A percentile compares a stretch with the other conserved stretches of the same genome.
These are phyloP conservation scores for Bembecia ichneumoniformis DNA, from an alignment of 2,888 invertebrate genomes.

Conservation along the genomic window DNA sequence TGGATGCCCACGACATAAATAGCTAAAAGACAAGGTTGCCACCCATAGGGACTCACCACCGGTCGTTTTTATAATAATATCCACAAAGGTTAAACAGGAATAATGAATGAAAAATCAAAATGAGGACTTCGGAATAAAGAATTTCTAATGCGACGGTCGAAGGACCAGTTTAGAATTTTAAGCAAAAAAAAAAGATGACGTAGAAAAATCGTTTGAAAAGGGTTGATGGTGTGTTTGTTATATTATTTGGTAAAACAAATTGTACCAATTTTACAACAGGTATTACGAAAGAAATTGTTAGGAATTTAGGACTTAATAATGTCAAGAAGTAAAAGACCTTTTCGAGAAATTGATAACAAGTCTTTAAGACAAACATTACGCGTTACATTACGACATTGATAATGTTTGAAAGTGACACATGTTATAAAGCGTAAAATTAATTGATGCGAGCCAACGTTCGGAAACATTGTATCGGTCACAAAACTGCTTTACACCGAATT, in stretches of 20 bases:
- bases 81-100: constrained; percentile 67
- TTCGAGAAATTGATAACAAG: no score
- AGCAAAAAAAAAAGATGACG: constrained; percentile 1
- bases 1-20: constrained; percentile 66
- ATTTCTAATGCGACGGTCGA: constrained; percentile 21
- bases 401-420: background rate
- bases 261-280: no score
- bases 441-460: constrained; percentile 18
- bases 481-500: constrained; percentile 58
- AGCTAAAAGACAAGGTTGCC: constrained; percentile 71
- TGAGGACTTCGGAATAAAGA: constrained; percentile 36
- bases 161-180: constrained; percentile 15
- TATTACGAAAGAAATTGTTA: no score
- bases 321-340: no score
- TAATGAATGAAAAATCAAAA: constrained; percentile 58
- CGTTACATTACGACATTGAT: background rate
- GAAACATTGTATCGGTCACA: constrained; percentile 43
- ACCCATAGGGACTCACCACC: constrained; percentile 49
- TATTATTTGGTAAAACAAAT: no score
- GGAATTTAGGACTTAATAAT: no score
- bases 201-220: background rate
- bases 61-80: constrained; percentile 69
- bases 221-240: background rate
- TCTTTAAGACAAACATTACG: background rate
- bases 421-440: constrained; percentile 3